Percentiles rank a stretch among this genome's conserved stretches.
Evolutionary conservation across 2,888 invertebrate genomes (phyloP).

Genomic region (Synergus japonicus): DNA sequence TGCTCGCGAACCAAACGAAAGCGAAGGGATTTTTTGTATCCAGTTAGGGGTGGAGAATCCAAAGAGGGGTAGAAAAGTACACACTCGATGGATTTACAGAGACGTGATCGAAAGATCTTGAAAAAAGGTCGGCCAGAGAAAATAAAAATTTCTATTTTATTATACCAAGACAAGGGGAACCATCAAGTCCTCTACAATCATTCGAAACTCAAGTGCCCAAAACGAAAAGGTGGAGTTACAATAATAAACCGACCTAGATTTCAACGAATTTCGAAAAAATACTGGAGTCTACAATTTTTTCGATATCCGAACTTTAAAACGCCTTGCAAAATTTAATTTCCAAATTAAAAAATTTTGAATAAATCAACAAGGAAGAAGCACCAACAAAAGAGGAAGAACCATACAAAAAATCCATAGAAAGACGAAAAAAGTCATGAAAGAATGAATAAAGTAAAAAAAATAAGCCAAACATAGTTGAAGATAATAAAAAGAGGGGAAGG

Average conservation of each 20-base stretch:
- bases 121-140: slow-evolving; percentile 25
- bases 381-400: slow-evolving; percentile 52
- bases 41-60: slow-evolving; percentile 31
- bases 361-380: slow-evolving; percentile 46
- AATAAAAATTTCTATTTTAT: slow-evolving; percentile 41
- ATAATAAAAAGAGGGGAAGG: not conserved
- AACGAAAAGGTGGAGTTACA: not conserved
- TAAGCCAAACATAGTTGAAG: not conserved
- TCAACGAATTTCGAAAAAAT: not conserved
- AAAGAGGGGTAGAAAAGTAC: slow-evolving; percentile 38
- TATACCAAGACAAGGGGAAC: slow-evolving; percentile 28
- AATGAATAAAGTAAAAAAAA: not conserved
- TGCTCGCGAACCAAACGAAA: slow-evolving; percentile 1
- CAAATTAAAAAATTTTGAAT: not conserved
- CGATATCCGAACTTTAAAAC: too few species aligned
- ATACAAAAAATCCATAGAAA: not conserved
- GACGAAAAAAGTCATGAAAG: not conserved
- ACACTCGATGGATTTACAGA: slow-evolving; percentile 32
- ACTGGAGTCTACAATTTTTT: not conserved
- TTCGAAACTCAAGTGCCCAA: not conserved
- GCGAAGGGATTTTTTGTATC: slow-evolving; percentile 38
- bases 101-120: slow-evolving; percentile 27
- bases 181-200: slow-evolving; percentile 11
- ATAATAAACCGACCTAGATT: not conserved
- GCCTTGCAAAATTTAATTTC: not conserved